Base-by-base conservation (phyloP, 2,797 vertebrate species). In the Hozukius guyotensis region DNA sequence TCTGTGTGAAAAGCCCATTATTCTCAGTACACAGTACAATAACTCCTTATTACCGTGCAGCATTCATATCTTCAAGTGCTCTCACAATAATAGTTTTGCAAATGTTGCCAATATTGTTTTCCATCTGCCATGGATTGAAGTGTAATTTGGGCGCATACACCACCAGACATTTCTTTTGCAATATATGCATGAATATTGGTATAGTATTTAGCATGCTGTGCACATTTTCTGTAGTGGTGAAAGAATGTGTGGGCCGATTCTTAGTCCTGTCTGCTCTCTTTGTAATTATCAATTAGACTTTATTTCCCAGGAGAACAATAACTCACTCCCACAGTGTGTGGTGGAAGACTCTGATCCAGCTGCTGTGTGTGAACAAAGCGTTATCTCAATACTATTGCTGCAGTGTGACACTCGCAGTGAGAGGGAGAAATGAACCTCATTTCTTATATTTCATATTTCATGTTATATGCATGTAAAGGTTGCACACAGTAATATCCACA, bases 261-360 rank as follows among this genome's bases (percentile, higher is more conserved):
- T 73, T 77, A 13, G 75, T 72, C 82, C 72, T 78, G 22, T 84
- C 80, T 90, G 89, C 88, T 90, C 87, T 86, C 81, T 89, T 78
- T 89, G 80, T 90, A 92, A 93, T 93, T 93, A 94, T 93, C 92
- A 93, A 93, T 94, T 93, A 91, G 88, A 87, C 77, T 86, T 90
- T 88, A 93, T 92, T 91, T 94, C 89, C 89, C 90, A 42, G 70
- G 83, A 84, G 93, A 78, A 85, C 82, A 87, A 83, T 90, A 94
- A 91, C 82, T 91, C 87, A 85, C 82, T 81, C 70, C 83, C 72
- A 78, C 72, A 55, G 71, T 86, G 84, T 87, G 83, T 64, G 85
- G 70, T 73, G 60, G 76, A 82, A 79, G 85, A 88, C 27, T 81
- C 81, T 57, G 77, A 90, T 88, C 84, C 74, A 63, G 84, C 82